Conservation (phyloP, 2,888 invertebrate genomes). For the Thereva unica region DNA sequence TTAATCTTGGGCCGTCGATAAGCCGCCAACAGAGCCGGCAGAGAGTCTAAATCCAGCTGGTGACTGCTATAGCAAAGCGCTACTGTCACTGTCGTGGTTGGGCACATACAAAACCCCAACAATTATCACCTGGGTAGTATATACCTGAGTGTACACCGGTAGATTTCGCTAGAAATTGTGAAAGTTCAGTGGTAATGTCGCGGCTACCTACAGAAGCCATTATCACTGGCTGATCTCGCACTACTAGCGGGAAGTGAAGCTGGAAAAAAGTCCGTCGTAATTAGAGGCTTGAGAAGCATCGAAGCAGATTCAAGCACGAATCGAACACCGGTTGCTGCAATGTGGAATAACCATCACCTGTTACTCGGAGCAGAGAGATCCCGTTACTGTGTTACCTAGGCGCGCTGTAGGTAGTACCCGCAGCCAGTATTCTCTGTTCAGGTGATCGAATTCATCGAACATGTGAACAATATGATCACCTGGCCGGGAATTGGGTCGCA, state of each 20-base stretch:
- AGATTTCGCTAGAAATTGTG: too few species aligned
- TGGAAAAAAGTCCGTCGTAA: neutral
- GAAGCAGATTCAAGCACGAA: slow-evolving; percentile 12
- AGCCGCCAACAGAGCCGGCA: slow-evolving; percentile 22
- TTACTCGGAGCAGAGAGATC: slow-evolving; percentile 11
- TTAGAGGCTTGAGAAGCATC: slow-evolving; percentile 6
- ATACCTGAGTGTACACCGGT: too few species aligned
- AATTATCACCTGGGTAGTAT: too few species aligned
- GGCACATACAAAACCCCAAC: neutral
- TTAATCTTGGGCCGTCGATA: slow-evolving; percentile 29
- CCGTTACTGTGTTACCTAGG: slow-evolving; percentile 17
- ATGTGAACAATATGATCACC: slow-evolving; percentile 37
- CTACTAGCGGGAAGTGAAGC: neutral
- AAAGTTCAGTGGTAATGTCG: too few species aligned
- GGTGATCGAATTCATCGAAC: slow-evolving; percentile 32
- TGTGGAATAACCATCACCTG: slow-evolving; percentile 18
- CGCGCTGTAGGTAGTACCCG: slow-evolving; percentile 3
- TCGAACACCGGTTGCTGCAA: slow-evolving; percentile 1
- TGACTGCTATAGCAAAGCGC: slow-evolving; percentile 11
- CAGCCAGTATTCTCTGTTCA: slow-evolving; percentile 3
- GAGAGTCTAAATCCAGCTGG: slow-evolving; percentile 9
- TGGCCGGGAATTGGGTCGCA: slow-evolving; percentile 33
- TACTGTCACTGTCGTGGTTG: slow-evolving; percentile 23
- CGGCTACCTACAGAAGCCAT: too few species aligned
- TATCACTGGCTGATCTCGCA: neutral